These are phyloP conservation scores for Pangasius djambal DNA, from an alignment of 2,797 vertebrate genomes.

Conservation along the genomic window DNA sequence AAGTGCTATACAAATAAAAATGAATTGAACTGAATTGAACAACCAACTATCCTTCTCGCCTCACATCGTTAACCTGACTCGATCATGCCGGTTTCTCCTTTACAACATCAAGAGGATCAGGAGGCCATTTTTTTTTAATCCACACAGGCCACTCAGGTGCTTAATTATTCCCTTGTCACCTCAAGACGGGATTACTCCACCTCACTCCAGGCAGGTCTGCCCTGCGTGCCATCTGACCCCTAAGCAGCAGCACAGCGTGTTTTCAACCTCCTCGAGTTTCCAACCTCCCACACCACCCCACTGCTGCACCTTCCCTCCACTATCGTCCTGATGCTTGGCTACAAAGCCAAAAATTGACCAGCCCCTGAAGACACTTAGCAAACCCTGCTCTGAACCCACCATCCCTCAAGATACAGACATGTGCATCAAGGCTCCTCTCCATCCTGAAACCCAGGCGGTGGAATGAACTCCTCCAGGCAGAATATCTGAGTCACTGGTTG, in stretches of 20 bases:
- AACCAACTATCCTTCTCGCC: not conserved
- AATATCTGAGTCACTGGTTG: not conserved
- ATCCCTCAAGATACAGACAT: not conserved
- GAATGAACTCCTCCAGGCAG: not conserved
- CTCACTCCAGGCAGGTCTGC: not conserved
- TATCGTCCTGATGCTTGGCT: not conserved
- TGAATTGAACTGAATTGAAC: no score
- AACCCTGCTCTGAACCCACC: not conserved
- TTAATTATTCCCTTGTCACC: not conserved
- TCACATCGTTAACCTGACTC: not conserved
- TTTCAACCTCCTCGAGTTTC: not conserved
- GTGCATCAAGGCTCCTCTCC: not conserved
- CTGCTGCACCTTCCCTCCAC: not conserved
- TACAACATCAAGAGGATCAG: not conserved
- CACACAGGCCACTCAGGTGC: not conserved
- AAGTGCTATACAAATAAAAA: no score
- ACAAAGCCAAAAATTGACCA: not conserved
- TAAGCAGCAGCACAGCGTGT: not conserved
- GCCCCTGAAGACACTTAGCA: not conserved
- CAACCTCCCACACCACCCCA: not conserved
- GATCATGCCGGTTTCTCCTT: not conserved
- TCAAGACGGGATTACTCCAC: not conserved
- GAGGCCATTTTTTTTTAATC: not conserved
- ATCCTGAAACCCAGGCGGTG: not conserved
- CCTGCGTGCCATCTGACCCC: not conserved